phyloP scores from a whole-genome alignment of 2,113 vertebrate genomes.

The Sminthopsis crassicaudata region DNA sequence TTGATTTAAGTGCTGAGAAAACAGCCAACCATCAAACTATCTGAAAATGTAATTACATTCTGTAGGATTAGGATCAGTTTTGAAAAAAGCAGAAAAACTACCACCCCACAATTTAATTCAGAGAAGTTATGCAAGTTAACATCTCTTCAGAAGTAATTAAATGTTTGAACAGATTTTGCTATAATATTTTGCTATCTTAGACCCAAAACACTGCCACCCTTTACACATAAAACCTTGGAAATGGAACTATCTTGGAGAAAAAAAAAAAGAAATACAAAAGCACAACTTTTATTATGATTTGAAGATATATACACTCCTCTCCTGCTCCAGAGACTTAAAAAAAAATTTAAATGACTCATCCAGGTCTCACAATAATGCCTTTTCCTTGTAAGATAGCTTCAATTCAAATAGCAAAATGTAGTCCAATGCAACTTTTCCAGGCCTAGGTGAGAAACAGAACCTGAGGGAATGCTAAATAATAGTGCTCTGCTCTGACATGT shows the following conservation, averaged over 20 bases:
- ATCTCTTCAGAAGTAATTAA: slow-evolving; percentile 56
- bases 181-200: slow-evolving; percentile 68
- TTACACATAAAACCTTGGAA: slow-evolving; percentile 45
- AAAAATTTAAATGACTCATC: background rate
- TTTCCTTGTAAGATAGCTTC: slow-evolving; percentile 55
- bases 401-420: slow-evolving; percentile 2
- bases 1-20: slow-evolving; percentile 32
- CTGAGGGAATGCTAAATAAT: slow-evolving; percentile 4
- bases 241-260: slow-evolving; percentile 6
- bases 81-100: slow-evolving; percentile 56
- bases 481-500: slow-evolving; percentile 62
- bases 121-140: slow-evolving; percentile 64
- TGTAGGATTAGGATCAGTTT: slow-evolving; percentile 23
- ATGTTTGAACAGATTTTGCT: slow-evolving; percentile 68
- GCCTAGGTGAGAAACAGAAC: slow-evolving; percentile 40
- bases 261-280: background rate
- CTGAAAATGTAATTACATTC: slow-evolving; percentile 56
- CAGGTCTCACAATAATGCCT: background rate
- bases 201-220: slow-evolving; percentile 58
- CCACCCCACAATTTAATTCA: slow-evolving; percentile 37
- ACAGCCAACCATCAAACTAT: background rate
- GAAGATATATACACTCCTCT: background rate
- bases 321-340: background rate
- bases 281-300: slow-evolving; percentile 43
- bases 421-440: background rate